A percentile compares a stretch with the other conserved stretches of the same genome.
Conservation (phyloP, 2,113 vertebrate species). For the Nicator chloris region DNA sequence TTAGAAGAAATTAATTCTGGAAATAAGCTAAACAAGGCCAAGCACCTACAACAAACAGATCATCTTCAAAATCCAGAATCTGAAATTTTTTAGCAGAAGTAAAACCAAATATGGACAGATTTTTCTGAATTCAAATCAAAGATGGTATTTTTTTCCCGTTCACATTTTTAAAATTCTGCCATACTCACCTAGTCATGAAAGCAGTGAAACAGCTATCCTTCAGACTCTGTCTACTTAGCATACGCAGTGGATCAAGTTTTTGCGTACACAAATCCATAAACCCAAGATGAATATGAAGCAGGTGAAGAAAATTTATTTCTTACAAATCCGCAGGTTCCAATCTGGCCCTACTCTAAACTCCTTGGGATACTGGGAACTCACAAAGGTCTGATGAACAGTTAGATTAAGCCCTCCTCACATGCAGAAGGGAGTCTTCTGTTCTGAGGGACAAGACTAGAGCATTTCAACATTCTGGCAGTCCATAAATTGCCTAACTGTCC, state of each 20-base stretch:
- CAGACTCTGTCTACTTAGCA: background rate
- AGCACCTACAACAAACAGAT: background rate
- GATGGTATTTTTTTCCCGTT: background rate
- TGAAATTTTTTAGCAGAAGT: background rate
- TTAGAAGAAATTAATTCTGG: background rate
- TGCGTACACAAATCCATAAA: background rate
- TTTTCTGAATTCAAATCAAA: background rate
- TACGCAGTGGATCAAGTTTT: background rate
- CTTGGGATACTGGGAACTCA: background rate
- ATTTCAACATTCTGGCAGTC: background rate
- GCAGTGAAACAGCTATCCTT: background rate
- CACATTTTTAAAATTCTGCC: background rate
- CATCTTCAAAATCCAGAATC: background rate
- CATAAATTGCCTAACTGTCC: background rate
- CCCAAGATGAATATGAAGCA: background rate
- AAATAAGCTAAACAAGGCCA: background rate
- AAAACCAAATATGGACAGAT: background rate
- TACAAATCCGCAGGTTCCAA: background rate
- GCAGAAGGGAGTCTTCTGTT: background rate
- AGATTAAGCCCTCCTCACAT: background rate
- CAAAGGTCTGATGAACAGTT: background rate
- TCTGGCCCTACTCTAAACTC: background rate
- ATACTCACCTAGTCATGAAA: background rate
- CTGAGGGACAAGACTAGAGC: rapidly evolving
- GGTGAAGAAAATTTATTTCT: background rate